Evolutionary conservation across 37 sponge, comb jelly and placozoan species (phyloP).

Genomic region (Beroe forskalii): DNA sequence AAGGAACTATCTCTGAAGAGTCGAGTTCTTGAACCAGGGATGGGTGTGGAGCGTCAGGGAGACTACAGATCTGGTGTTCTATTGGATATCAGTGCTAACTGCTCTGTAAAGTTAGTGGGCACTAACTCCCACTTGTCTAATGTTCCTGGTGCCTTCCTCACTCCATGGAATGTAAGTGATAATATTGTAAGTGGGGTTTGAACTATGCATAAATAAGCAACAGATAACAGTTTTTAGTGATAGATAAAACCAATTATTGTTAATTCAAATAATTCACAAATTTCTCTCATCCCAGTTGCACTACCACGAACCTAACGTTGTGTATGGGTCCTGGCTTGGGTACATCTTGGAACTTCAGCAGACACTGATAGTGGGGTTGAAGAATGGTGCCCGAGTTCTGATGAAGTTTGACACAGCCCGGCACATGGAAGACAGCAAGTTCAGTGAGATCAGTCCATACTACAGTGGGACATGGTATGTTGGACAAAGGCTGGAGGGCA

Average conservation of each 20-base stretch:
- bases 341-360: slow-evolving; percentile 57
- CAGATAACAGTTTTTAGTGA: no score
- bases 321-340: slow-evolving; percentile 36
- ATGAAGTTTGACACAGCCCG: slow-evolving; percentile 61
- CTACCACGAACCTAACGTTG: slow-evolving; percentile 58
- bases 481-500: slow-evolving; percentile 51
- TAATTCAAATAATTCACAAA: no score
- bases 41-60: slow-evolving; percentile 34
- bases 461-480: slow-evolving; percentile 64
- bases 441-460: slow-evolving; percentile 37
- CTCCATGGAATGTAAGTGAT: slow-evolving; percentile 53
- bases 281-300: slow-evolving; percentile 19
- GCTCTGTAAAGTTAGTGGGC: slow-evolving; percentile 40
- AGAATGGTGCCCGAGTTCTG: slow-evolving; percentile 23
- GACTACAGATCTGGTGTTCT: slow-evolving; percentile 28
- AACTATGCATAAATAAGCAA: no score
- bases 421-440: slow-evolving; percentile 64
- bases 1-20: slow-evolving; percentile 33
- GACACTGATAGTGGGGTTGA: slow-evolving; percentile 37
- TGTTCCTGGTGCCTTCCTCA: slow-evolving; percentile 50
- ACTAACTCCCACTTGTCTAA: slow-evolving; percentile 23
- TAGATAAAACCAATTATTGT: no score
- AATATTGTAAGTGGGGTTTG: no score
- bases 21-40: slow-evolving; percentile 29
- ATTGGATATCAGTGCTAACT: slow-evolving; percentile 45